Conservation (phyloP, 1,140 invertebrate species). For the Cydia amplana region DNA sequence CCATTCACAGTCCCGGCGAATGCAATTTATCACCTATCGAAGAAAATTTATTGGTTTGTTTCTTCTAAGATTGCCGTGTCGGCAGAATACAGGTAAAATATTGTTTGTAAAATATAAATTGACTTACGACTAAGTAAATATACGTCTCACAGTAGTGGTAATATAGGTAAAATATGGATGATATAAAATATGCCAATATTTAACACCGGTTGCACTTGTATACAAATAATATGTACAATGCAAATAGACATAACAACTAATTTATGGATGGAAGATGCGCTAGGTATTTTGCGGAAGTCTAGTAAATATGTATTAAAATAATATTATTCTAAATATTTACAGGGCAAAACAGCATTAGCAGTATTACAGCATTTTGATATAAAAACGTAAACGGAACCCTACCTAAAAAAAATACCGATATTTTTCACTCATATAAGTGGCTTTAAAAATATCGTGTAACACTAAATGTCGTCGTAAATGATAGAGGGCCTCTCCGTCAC, state of each 20-base stretch:
- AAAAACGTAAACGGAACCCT: background rate
- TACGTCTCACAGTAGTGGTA: too few relatives aligned
- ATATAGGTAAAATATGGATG: too few relatives aligned
- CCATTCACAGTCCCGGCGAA: constrained; percentile 1
- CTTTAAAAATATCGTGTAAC: constrained; percentile 26
- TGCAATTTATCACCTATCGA: constrained; percentile 25
- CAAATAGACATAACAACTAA: too few relatives aligned
- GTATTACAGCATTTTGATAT: background rate
- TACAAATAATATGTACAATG: too few relatives aligned
- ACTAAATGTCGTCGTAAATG: constrained; percentile 31
- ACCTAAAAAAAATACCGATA: background rate
- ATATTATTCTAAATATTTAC: too few relatives aligned
- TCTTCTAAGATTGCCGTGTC: background rate
- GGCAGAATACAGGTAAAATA: constrained; percentile 9
- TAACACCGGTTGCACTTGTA: too few relatives aligned
- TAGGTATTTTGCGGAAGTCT: too few relatives aligned
- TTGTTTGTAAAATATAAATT: background rate
- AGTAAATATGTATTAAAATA: too few relatives aligned
- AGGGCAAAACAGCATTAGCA: too few relatives aligned
- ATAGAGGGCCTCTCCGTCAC: background rate
- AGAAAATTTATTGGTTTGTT: constrained; percentile 20
- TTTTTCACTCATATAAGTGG: constrained; percentile 20
- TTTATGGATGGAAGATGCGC: too few relatives aligned
- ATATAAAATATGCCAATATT: too few relatives aligned
- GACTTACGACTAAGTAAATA: background rate